Percentiles rank a stretch among this genome's conserved stretches.
These are phyloP conservation scores for Epizoanthus stellaris DNA, from an alignment of 92 coral and sea anemone species.

Conservation along the genomic window DNA sequence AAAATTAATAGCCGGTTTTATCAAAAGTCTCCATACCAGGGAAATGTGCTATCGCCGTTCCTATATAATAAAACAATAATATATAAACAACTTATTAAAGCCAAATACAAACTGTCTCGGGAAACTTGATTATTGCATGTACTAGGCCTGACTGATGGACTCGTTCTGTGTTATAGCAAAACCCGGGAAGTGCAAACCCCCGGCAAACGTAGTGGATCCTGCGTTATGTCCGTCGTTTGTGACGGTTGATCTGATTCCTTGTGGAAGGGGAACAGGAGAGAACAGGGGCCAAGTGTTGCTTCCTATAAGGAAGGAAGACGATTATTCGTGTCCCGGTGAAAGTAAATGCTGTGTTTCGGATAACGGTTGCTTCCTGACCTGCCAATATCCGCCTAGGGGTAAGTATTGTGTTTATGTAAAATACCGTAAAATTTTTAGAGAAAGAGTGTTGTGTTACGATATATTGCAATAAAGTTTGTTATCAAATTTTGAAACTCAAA, in stretches of 20 bases:
- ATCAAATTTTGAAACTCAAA: no score
- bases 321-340: constrained; percentile 85
- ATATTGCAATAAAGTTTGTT: no score
- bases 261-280: constrained; percentile 58
- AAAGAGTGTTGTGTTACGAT: no score
- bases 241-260: constrained; percentile 56
- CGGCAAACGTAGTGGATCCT: constrained; percentile 53
- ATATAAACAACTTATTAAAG: no score
- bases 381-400: constrained; percentile 71
- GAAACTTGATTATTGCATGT: no score
- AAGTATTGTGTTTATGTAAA: background rate
- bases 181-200: constrained; percentile 58
- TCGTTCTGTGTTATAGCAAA: constrained; percentile 36
- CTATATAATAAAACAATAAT: no score
- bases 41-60: no score
- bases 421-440: no score
- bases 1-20: no score
- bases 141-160: no score
- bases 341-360: constrained; percentile 77
- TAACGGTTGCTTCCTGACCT: constrained; percentile 67
- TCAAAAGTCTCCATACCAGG: no score
- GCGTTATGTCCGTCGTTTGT: constrained; percentile 40
- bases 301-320: constrained; percentile 42
- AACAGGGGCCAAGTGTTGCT: constrained; percentile 27
- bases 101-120: no score